Evolutionary conservation across 1,140 invertebrate species (phyloP).

Genomic region (Lepidostoma basale): DNA sequence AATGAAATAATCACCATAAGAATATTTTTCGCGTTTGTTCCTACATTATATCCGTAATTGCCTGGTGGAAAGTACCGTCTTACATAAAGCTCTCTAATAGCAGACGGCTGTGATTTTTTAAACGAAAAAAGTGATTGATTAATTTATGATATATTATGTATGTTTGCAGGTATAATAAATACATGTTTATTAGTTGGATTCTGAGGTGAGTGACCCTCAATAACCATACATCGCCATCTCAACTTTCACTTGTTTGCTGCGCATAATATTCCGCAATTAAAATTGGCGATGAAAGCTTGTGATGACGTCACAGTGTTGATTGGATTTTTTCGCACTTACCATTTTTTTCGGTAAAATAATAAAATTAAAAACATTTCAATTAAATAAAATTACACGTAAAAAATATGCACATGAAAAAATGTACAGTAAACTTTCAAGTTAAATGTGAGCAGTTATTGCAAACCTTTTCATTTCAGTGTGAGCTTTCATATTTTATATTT

Average conservation of each 20-base stretch:
- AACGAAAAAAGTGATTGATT: slow-evolving; percentile 11
- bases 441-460: no score
- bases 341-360: no score
- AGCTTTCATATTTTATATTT: no score
- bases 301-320: no score
- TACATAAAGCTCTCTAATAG: not conserved
- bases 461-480: no score
- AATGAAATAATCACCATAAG: no score
- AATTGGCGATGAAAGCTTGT: not conserved
- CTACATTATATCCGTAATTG: not conserved
- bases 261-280: slow-evolving; percentile 15
- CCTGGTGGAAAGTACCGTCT: slow-evolving; percentile 4
- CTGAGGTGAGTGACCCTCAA: not conserved
- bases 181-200: not conserved
- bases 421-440: no score
- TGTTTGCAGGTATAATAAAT: no score
- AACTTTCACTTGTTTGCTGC: slow-evolving; percentile 5
- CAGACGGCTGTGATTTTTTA: not conserved
- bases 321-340: no score
- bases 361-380: not conserved
- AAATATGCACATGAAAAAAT: no score
- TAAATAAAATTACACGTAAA: not conserved
- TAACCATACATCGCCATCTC: not conserved
- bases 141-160: not conserved
- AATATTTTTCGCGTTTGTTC: no score